Evolutionary conservation across 2,888 invertebrate genomes (phyloP).

Genomic region (Spialia ferax): DNA sequence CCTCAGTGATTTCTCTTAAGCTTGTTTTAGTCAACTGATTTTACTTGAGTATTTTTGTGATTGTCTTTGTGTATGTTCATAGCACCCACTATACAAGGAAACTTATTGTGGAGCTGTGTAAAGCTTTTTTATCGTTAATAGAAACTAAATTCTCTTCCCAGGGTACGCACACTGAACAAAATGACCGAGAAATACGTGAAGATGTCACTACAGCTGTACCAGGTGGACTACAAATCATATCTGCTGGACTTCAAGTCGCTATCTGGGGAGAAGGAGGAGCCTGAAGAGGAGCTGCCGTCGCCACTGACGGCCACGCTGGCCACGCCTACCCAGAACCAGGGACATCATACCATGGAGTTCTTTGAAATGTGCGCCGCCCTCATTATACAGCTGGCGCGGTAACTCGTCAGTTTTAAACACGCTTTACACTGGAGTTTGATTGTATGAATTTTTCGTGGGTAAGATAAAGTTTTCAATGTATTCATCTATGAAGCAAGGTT

Average conservation of each 20-base stretch:
- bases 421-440: no score
- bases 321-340: constrained; percentile 70
- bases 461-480: no score
- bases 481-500: no score
- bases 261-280: constrained; percentile 91
- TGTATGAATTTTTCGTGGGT: background rate
- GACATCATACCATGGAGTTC: constrained; percentile 99
- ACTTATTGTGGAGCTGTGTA: no score
- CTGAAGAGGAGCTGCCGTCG: constrained; percentile 67
- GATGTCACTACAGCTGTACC: constrained; percentile 99
- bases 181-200: constrained; percentile 95
- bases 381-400: constrained; percentile 98
- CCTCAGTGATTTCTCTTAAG: no score
- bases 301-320: constrained; percentile 59
- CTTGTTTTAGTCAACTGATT: no score
- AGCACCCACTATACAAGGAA: no score
- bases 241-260: constrained; percentile 98
- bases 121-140: no score
- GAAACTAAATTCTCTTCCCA: constrained; percentile 52
- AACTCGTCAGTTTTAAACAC: constrained; percentile 51
- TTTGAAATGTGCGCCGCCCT: constrained; percentile 99
- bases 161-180: constrained; percentile 96
- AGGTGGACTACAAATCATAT: constrained; percentile 99
- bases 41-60: no score
- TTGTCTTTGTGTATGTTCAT: no score